Percentiles rank a stretch among this genome's conserved stretches.
phyloP scores from a whole-genome alignment of 2,888 invertebrate species.

The Papilio elwesi region DNA sequence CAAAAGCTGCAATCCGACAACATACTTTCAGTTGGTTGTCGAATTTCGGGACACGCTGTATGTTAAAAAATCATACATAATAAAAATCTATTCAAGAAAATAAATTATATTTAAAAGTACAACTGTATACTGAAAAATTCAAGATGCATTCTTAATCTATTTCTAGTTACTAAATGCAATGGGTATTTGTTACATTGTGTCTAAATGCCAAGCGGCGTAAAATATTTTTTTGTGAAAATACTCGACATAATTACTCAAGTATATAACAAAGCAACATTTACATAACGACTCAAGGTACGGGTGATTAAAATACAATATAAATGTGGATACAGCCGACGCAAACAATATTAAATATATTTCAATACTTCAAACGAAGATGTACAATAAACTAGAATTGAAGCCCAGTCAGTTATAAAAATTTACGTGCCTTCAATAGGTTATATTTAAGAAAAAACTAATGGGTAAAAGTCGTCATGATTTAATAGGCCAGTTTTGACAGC shows the following conservation, averaged over 20 bases:
- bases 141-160: neutral
- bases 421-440: neutral
- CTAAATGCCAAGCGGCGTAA: slow-evolving; percentile 36
- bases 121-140: no score
- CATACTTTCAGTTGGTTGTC: no score
- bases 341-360: slow-evolving; percentile 18
- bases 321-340: slow-evolving; percentile 4
- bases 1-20: no score
- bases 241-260: neutral
- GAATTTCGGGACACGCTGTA: no score
- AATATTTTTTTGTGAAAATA: slow-evolving; percentile 13
- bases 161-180: slow-evolving; percentile 25
- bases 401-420: slow-evolving; percentile 37
- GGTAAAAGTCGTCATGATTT: neutral
- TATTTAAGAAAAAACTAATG: neutral
- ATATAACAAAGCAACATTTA: neutral
- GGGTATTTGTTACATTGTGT: neutral
- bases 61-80: no score
- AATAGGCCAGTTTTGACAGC: slow-evolving; percentile 3
- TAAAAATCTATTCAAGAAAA: no score
- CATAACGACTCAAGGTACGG: slow-evolving; percentile 11
- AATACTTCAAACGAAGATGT: neutral
- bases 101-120: no score
- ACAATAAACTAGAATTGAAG: slow-evolving; percentile 18
- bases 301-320: neutral